Conservation (phyloP, 2,797 vertebrate species). For the Hylomyscus alleni region DNA sequence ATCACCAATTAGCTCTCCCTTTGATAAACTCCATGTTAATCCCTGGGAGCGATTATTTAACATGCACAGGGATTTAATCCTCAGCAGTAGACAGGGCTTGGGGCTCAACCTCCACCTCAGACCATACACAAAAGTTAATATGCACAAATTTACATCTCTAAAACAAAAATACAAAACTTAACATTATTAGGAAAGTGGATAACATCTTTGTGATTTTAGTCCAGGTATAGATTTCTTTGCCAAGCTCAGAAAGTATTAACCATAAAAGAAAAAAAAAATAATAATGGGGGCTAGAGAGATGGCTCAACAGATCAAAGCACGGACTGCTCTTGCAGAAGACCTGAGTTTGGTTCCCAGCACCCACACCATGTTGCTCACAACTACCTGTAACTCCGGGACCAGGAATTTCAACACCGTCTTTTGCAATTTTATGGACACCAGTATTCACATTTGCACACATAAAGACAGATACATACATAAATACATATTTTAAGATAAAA, state of each 20-base stretch:
- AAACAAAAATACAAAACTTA: background rate
- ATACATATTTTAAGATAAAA: background rate
- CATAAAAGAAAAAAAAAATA: background rate
- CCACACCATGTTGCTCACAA: background rate
- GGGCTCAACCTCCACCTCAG: background rate
- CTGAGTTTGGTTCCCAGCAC: background rate
- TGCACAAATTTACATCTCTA: background rate
- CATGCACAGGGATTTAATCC: background rate
- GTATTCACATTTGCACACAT: background rate
- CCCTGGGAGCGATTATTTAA: background rate
- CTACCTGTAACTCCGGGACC: background rate
- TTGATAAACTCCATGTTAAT: background rate
- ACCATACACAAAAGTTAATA: background rate
- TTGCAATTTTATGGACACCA: background rate
- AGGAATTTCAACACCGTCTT: background rate
- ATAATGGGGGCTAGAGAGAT: background rate
- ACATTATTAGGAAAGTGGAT: background rate
- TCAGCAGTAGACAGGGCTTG: background rate
- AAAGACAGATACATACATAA: background rate
- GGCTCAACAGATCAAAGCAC: background rate
- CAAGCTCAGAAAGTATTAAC: background rate
- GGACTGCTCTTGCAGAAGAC: background rate
- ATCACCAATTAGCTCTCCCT: background rate
- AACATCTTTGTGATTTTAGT: background rate
- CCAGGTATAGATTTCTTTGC: background rate